Percentiles rank a stretch among this genome's conserved stretches.
Evolutionary conservation across 2,797 vertebrate species (phyloP).

Genomic region (Sebastes taczanowskii): DNA sequence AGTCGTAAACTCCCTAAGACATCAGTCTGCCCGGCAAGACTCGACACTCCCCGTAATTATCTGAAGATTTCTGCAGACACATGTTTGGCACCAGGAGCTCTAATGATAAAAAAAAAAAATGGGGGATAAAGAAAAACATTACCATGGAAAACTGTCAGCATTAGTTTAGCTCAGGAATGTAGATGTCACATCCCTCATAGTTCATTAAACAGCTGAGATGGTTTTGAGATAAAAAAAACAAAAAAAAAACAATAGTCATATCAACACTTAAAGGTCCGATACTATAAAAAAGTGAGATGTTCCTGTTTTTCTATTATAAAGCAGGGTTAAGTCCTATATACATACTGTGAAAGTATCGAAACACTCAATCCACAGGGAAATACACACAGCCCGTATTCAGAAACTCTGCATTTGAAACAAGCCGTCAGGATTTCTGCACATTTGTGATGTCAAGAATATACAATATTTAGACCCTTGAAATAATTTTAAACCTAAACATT

Average conservation of each 20-base stretch:
- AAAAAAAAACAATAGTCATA: background rate
- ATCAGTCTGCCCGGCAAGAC: slow-evolving; percentile 31
- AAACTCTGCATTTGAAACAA: too few relatives aligned
- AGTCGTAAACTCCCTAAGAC: slow-evolving; percentile 25
- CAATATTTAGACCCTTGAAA: too few relatives aligned
- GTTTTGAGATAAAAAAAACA: background rate
- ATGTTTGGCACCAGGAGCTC: slow-evolving; percentile 14
- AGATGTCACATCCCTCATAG: background rate
- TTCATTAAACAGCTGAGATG: slow-evolving; percentile 2
- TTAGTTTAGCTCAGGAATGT: background rate
- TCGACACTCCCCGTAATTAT: slow-evolving; percentile 45
- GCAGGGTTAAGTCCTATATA: too few relatives aligned
- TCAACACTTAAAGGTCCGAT: background rate
- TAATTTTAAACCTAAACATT: too few relatives aligned
- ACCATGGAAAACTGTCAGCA: slow-evolving; percentile 12
- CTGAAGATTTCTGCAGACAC: slow-evolving; percentile 29
- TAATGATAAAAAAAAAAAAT: slow-evolving; percentile 13
- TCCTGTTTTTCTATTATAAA: too few relatives aligned
- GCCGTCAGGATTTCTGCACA: too few relatives aligned
- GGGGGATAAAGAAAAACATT: slow-evolving; percentile 32
- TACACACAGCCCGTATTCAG: too few relatives aligned
- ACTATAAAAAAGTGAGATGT: too few relatives aligned
- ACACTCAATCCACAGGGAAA: too few relatives aligned
- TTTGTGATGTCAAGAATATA: too few relatives aligned
- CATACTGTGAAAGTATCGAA: too few relatives aligned